Percentiles rank a stretch among this genome's conserved stretches.
These are phyloP conservation scores for Crematogaster levior DNA, from an alignment of 2,888 invertebrate species.

Conservation along the genomic window DNA sequence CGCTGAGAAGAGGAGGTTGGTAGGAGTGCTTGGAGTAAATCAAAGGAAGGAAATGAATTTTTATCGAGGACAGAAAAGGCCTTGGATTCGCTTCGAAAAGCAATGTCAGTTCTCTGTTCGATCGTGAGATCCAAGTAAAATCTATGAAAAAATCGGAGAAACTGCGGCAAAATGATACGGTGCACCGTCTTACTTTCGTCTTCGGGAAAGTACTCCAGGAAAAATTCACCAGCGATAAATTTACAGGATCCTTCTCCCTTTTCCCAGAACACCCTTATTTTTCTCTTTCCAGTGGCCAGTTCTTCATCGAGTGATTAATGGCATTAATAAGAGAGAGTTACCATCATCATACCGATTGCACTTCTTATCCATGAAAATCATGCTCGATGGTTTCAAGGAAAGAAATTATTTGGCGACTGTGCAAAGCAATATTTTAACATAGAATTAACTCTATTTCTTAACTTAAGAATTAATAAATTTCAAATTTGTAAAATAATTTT, in stretches of 20 bases:
- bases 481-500: neutral
- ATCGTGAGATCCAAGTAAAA: slow-evolving; percentile 65
- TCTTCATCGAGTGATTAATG: slow-evolving; percentile 77
- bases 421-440: neutral
- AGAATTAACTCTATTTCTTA: neutral
- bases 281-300: slow-evolving; percentile 20
- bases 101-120: slow-evolving; percentile 59
- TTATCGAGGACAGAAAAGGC: slow-evolving; percentile 78
- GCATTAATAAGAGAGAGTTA: slow-evolving; percentile 77
- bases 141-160: slow-evolving; percentile 70
- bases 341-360: slow-evolving; percentile 36
- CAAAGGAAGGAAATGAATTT: slow-evolving; percentile 82
- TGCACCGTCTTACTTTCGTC: slow-evolving; percentile 43
- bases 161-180: slow-evolving; percentile 75
- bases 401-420: neutral
- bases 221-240: slow-evolving; percentile 64
- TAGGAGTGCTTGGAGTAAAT: slow-evolving; percentile 79
- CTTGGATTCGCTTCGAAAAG: slow-evolving; percentile 48
- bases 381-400: neutral
- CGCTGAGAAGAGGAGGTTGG: slow-evolving; percentile 68
- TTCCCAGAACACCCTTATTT: slow-evolving; percentile 55
- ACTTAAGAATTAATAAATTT: neutral
- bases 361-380: slow-evolving; percentile 30
- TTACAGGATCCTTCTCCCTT: slow-evolving; percentile 65
- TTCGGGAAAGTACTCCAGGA: slow-evolving; percentile 62